Conservation (phyloP, 2,113 vertebrate genomes). For the Neodon shergylaensis region DNA sequence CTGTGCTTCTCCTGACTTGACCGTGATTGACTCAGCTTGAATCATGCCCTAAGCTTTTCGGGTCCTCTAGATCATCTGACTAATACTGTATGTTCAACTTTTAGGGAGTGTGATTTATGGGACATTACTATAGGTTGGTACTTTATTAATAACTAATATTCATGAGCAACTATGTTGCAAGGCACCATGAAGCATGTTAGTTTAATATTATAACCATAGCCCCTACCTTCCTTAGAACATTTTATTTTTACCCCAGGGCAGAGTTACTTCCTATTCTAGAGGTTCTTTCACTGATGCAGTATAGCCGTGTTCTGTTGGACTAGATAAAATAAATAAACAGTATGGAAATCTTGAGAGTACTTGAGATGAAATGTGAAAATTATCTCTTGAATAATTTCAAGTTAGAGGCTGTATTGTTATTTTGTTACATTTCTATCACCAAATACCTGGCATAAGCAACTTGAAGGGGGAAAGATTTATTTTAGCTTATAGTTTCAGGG, state of each 20-base stretch:
- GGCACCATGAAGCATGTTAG: background rate
- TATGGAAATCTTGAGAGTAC: background rate
- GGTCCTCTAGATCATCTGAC: background rate
- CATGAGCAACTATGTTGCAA: background rate
- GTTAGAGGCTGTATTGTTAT: background rate
- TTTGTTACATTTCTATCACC: background rate
- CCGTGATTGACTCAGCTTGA: background rate
- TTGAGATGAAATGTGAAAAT: conserved; percentile 10
- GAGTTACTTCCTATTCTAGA: background rate
- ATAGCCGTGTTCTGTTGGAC: background rate
- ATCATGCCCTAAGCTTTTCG: background rate
- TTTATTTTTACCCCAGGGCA: background rate
- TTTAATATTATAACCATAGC: background rate
- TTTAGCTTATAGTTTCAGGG: background rate
- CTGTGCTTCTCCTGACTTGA: background rate
- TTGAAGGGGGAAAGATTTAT: background rate
- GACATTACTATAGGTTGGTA: background rate
- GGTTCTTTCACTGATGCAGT: background rate
- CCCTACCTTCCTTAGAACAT: background rate
- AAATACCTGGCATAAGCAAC: background rate
- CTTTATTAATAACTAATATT: background rate
- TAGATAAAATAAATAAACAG: background rate
- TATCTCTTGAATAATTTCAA: background rate
- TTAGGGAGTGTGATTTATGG: background rate
- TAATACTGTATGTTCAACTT: background rate